Conservation (phyloP, 2,113 vertebrate genomes). For the Chionis minor region DNA sequence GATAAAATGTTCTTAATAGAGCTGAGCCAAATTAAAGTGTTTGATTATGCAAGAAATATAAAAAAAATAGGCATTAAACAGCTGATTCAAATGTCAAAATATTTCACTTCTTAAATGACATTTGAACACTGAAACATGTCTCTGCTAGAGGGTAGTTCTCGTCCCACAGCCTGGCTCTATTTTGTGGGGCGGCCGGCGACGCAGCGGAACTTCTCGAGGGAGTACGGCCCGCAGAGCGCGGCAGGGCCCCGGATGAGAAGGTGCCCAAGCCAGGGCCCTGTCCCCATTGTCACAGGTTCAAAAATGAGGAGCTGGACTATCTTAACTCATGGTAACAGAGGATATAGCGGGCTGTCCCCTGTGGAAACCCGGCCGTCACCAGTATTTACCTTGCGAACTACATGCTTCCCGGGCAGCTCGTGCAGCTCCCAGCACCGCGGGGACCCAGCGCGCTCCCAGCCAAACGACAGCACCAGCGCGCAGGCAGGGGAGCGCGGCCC, state of each 20-base stretch:
- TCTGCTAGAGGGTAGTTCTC: background rate
- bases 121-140: fast-evolving
- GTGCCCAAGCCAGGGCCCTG: background rate
- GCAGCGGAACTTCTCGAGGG: background rate
- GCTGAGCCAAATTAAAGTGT: background rate
- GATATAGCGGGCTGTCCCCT: fast-evolving
- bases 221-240: fast-evolving
- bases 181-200: fast-evolving
- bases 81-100: background rate
- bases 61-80: background rate
- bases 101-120: background rate
- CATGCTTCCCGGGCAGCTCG: fast-evolving
- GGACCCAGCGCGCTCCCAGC: background rate
- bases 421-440: fast-evolving
- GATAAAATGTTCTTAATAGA: background rate
- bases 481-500: background rate
- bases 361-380: fast-evolving
- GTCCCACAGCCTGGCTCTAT: background rate
- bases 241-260: background rate
- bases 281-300: fast-evolving
- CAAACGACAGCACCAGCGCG: fast-evolving
- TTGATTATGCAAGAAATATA: background rate
- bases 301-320: fast-evolving
- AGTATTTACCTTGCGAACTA: fast-evolving
- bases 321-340: fast-evolving